phyloP scores from a whole-genome alignment of 2,797 vertebrate species.

The Catamblyrhynchus diadema region DNA sequence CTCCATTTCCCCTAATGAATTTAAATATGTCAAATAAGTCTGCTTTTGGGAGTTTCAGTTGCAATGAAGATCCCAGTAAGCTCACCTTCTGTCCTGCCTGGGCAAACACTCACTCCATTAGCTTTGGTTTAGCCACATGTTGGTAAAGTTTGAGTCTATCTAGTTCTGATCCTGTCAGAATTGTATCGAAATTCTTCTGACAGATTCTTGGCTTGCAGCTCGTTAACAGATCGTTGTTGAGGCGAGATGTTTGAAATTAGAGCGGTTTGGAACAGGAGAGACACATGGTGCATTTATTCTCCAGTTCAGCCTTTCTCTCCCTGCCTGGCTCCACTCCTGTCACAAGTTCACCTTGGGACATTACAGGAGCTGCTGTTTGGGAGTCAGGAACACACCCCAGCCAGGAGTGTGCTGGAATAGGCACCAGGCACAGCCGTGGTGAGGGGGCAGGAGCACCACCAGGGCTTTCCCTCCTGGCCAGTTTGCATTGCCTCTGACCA shows the following conservation, averaged over 20 bases:
- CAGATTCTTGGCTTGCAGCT: slow-evolving; percentile 55
- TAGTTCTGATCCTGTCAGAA: slow-evolving; percentile 38
- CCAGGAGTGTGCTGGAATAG: not conserved
- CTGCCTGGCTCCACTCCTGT: slow-evolving; percentile 34
- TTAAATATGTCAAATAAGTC: not conserved
- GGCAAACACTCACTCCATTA: not conserved
- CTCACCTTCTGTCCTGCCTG: not conserved
- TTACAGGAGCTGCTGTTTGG: not conserved
- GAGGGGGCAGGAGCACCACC: not conserved
- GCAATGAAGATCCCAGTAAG: not conserved
- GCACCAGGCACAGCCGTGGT: rapidly evolving
- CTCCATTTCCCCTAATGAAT: not conserved
- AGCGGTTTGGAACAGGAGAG: slow-evolving; percentile 43
- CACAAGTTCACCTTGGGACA: slow-evolving; percentile 50
- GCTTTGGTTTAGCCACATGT: slow-evolving; percentile 1
- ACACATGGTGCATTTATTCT: slow-evolving; percentile 43
- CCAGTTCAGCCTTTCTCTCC: slow-evolving; percentile 20
- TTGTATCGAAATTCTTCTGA: slow-evolving; percentile 54
- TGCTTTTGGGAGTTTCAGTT: not conserved
- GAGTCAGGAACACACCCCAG: not conserved
- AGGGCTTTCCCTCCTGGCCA: not conserved
- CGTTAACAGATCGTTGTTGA: slow-evolving; percentile 54
- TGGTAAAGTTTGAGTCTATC: slow-evolving; percentile 36
- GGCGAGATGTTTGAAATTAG: slow-evolving; percentile 52
- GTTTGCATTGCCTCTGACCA: not conserved